phyloP scores from a whole-genome alignment of 2,113 vertebrate species.

The Bombycilla garrulus region DNA sequence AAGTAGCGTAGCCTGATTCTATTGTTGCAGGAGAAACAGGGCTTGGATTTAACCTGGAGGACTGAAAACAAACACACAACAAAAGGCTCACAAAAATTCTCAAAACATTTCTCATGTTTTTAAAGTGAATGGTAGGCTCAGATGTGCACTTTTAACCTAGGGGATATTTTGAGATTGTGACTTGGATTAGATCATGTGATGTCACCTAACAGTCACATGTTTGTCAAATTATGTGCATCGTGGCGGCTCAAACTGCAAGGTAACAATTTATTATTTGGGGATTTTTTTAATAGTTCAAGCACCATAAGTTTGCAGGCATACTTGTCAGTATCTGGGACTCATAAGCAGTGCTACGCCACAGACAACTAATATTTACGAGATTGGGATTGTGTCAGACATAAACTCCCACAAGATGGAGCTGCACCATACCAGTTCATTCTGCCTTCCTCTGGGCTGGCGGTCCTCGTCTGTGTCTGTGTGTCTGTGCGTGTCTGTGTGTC shows the following conservation, averaged over 20 bases:
- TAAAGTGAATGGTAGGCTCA: neutral
- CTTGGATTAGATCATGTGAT: neutral
- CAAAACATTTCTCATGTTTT: no score
- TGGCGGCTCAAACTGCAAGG: neutral
- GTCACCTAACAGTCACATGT: neutral
- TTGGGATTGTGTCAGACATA: neutral
- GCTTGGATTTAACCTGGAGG: neutral
- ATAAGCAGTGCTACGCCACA: neutral
- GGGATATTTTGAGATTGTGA: neutral
- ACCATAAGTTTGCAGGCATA: accelerated
- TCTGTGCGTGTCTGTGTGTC: no score
- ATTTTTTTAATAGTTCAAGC: neutral
- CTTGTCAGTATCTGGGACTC: neutral
- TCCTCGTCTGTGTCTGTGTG: no score
- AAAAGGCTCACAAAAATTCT: no score
- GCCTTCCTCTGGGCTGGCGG: neutral
- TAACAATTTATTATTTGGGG: accelerated
- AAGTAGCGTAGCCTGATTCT: neutral
- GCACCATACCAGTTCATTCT: neutral
- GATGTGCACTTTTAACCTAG: neutral
- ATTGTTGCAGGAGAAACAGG: neutral
- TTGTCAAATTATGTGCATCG: neutral
- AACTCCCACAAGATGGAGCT: slow-evolving; percentile 23
- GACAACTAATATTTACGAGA: accelerated
- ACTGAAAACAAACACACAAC: no score